These are phyloP conservation scores for Heliconius himera DNA, from an alignment of 1,140 invertebrate genomes.

Conservation along the genomic window DNA sequence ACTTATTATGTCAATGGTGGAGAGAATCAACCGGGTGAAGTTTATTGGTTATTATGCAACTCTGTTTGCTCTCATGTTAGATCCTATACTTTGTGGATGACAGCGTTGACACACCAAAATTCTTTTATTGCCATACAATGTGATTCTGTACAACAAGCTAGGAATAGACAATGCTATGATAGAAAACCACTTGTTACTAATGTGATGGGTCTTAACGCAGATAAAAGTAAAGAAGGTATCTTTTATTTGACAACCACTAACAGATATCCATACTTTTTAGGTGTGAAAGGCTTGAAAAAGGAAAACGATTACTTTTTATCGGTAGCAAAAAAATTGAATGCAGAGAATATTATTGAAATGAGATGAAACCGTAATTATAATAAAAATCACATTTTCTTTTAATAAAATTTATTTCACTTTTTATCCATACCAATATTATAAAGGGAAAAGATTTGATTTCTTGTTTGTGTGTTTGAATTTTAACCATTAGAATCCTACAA, in stretches of 20 bases:
- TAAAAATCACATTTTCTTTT: neutral
- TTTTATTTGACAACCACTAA: slow-evolving; percentile 60
- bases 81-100: slow-evolving; percentile 53
- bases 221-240: slow-evolving; percentile 56
- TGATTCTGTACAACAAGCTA: slow-evolving; percentile 63
- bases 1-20: slow-evolving; percentile 89
- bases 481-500: no score
- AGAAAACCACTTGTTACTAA: slow-evolving; percentile 54
- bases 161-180: slow-evolving; percentile 56
- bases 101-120: slow-evolving; percentile 52
- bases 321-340: slow-evolving; percentile 33
- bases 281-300: slow-evolving; percentile 54
- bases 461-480: no score
- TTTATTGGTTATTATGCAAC: slow-evolving; percentile 56
- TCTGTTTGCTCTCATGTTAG: slow-evolving; percentile 60
- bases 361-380: slow-evolving; percentile 19
- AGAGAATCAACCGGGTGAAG: slow-evolving; percentile 83
- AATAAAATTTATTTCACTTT: no score
- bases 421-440: no score
- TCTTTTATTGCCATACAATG: slow-evolving; percentile 63
- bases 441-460: no score
- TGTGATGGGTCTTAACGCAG: slow-evolving; percentile 53
- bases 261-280: slow-evolving; percentile 57
- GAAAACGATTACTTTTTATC: slow-evolving; percentile 52
- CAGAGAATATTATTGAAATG: slow-evolving; percentile 46